Conservation (phyloP, 2,797 vertebrate species). For the Protosalanx chinensis region DNA sequence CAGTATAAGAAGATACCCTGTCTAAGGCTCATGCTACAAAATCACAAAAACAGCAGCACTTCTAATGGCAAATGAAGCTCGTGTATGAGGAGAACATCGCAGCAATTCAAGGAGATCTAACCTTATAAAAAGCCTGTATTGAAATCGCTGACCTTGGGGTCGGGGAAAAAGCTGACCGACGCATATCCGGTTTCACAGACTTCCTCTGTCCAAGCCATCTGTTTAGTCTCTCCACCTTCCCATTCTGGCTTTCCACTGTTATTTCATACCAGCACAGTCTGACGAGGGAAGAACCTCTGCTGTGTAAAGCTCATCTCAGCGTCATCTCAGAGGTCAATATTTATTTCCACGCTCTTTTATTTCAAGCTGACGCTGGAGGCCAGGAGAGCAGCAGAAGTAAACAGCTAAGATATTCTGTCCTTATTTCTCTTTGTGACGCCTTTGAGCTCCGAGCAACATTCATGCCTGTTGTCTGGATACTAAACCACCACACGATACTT, state of each 20-base stretch:
- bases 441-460: conserved; percentile 21
- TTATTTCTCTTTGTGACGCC: conserved; percentile 34
- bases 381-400: conserved; percentile 31
- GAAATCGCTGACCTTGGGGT: conserved; percentile 72
- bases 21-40: conserved; percentile 14
- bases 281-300: conserved; percentile 48
- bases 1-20: conserved; percentile 13
- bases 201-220: conserved; percentile 54
- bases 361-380: conserved; percentile 47
- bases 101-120: conserved; percentile 48
- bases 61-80: conserved; percentile 4
- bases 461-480: conserved; percentile 20
- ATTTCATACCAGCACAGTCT: conserved; percentile 62
- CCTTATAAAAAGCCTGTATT: conserved; percentile 59
- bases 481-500: background rate
- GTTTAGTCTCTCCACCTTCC: conserved; percentile 44
- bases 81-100: conserved; percentile 24
- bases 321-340: conserved; percentile 45
- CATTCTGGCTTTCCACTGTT: conserved; percentile 47
- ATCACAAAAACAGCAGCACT: conserved; percentile 9
- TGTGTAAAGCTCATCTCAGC: conserved; percentile 46
- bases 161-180: conserved; percentile 72
- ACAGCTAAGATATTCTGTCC: conserved; percentile 46
- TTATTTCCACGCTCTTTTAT: conserved; percentile 42
- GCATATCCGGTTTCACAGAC: conserved; percentile 68